Percentiles rank a stretch among this genome's conserved stretches.
phyloP scores from a whole-genome alignment of 2,113 vertebrate species.

The Myocastor coypus region DNA sequence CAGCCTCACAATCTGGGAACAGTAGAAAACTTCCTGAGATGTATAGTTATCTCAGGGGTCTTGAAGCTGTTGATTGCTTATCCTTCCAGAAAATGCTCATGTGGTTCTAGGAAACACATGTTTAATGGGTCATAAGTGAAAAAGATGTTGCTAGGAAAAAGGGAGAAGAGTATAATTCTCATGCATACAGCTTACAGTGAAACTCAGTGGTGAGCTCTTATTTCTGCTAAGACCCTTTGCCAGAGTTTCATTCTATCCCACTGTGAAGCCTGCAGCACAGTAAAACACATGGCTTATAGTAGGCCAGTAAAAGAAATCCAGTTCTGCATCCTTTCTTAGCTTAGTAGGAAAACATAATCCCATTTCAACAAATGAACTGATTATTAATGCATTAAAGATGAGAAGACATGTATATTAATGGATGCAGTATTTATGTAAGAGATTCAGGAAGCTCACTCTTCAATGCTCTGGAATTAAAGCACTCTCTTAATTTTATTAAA shows the following conservation, averaged over 20 bases:
- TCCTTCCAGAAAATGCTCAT: background rate
- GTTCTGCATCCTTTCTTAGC: background rate
- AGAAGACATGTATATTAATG: background rate
- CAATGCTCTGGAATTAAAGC: background rate
- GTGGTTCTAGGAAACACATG: background rate
- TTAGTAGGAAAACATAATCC: constrained; percentile 23
- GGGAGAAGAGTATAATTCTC: background rate
- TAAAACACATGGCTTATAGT: background rate
- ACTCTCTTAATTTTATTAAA: background rate
- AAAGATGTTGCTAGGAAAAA: background rate
- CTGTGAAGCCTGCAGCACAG: background rate
- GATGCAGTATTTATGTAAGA: background rate
- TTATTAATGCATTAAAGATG: background rate
- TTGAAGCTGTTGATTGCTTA: background rate
- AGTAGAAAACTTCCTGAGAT: constrained; percentile 7
- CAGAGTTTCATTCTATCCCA: background rate
- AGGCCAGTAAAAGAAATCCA: constrained; percentile 18
- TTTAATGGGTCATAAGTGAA: background rate
- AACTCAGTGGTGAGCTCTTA: background rate
- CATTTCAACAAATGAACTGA: constrained; percentile 41
- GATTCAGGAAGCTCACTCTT: constrained; percentile 26
- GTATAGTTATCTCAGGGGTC: background rate
- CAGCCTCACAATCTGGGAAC: background rate
- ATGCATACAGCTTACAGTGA: background rate
- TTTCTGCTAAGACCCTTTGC: background rate